phyloP scores from a whole-genome alignment of 2,797 vertebrate species.

The Protosalanx chinensis region DNA sequence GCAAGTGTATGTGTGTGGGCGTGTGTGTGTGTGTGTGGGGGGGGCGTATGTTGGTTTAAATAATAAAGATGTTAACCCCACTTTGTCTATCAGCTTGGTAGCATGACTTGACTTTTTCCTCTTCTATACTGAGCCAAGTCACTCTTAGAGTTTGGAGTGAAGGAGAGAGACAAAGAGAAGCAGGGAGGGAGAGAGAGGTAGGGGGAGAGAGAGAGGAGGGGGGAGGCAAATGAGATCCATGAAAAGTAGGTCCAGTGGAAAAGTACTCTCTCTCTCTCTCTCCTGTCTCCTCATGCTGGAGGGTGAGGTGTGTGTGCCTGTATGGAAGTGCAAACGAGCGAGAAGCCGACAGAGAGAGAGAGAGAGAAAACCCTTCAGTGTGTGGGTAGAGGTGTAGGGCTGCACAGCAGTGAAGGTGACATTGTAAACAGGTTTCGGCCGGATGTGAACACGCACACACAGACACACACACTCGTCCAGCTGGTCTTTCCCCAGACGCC shows the following conservation, averaged over 20 bases:
- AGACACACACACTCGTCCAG: conserved; percentile 6
- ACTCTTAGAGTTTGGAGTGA: conserved; percentile 16
- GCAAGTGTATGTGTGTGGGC: neutral
- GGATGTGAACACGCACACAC: neutral
- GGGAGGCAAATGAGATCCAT: conserved; percentile 15
- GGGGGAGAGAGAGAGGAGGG: conserved; percentile 16
- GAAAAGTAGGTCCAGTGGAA: conserved; percentile 56
- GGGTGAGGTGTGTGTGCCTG: conserved; percentile 10
- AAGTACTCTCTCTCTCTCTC: conserved; percentile 59
- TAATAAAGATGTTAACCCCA: conserved; percentile 29
- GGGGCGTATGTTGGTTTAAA: conserved; percentile 26
- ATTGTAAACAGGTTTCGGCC: neutral
- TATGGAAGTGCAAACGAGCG: neutral
- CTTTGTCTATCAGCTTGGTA: conserved; percentile 31
- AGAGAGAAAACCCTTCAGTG: too few relatives aligned
- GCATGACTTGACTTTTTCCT: conserved; percentile 51
- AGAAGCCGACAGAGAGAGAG: neutral
- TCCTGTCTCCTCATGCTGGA: conserved; percentile 19
- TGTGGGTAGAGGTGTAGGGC: conserved; percentile 2
- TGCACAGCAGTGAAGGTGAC: neutral
- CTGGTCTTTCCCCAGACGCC: neutral
- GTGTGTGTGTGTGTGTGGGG: conserved; percentile 14
- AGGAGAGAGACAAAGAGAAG: neutral
- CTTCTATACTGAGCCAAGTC: conserved; percentile 52
- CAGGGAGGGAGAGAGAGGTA: neutral